A percentile compares a stretch with the other conserved stretches of the same genome.
Evolutionary conservation across 1,140 invertebrate species (phyloP).

Genomic region (Rhopalosiphum maidis): DNA sequence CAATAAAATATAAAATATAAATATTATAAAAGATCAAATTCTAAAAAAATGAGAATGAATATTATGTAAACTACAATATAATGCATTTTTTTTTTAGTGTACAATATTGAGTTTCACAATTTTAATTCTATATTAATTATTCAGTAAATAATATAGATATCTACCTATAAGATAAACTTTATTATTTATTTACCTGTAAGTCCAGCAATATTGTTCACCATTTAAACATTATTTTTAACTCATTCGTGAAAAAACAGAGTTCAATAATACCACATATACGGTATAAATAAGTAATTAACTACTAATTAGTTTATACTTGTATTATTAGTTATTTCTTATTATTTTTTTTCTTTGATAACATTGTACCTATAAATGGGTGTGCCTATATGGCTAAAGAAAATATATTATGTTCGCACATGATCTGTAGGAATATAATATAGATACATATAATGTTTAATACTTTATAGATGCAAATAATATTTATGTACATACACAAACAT

Average conservation of each 20-base stretch:
- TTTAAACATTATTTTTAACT: not conserved
- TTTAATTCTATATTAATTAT: no score
- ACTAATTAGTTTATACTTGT: not conserved
- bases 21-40: no score
- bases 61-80: no score
- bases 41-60: no score
- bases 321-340: not conserved
- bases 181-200: not conserved
- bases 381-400: not conserved
- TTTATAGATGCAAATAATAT: constrained; percentile 28
- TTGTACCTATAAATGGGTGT: not conserved
- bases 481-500: not conserved
- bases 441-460: not conserved
- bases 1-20: no score
- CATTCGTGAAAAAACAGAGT: not conserved
- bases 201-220: not conserved
- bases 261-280: not conserved
- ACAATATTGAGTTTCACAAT: no score
- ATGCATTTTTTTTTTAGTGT: no score
- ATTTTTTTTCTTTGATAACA: not conserved
- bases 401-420: not conserved
- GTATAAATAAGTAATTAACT: not conserved
- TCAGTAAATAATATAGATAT: no score
- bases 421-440: not conserved
- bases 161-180: not conserved